These are phyloP conservation scores for Jaculus jaculus DNA, from an alignment of 2,113 vertebrate species.

Conservation along the genomic window DNA sequence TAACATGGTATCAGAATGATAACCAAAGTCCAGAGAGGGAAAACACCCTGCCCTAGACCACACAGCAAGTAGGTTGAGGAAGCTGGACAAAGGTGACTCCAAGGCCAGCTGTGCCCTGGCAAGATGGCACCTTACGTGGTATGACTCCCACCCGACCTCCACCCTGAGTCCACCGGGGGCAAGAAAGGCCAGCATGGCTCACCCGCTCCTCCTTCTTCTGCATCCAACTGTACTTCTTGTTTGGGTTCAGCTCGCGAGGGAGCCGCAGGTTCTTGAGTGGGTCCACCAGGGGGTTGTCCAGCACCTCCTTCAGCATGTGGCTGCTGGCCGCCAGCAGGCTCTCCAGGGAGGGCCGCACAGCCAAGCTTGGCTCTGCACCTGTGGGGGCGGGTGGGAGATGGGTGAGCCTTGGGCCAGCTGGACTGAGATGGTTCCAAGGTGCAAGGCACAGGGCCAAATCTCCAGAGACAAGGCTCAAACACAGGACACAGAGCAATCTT, in stretches of 20 bases:
- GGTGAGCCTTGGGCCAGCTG: background rate
- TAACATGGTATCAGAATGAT: fast-evolving
- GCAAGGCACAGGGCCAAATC: background rate
- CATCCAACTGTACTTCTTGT: conserved; percentile 99
- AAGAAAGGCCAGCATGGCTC: conserved; percentile 68
- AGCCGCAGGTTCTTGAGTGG: conserved; percentile 91
- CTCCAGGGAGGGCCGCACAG: conserved; percentile 89
- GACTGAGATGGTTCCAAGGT: fast-evolving
- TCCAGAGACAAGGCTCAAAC: fast-evolving
- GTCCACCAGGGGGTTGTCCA: conserved; percentile 88
- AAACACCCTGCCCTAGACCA: fast-evolving
- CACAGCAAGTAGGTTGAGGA: fast-evolving
- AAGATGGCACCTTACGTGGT: too few species aligned
- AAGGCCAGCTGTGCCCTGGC: background rate
- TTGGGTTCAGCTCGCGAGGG: conserved; percentile 92
- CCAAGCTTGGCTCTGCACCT: conserved; percentile 79
- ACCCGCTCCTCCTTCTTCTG: conserved; percentile 96
- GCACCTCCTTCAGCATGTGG: conserved; percentile 94
- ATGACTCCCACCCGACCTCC: fast-evolving
- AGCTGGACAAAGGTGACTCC: fast-evolving
- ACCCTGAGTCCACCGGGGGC: fast-evolving
- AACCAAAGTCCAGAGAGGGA: background rate
- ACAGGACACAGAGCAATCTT: fast-evolving
- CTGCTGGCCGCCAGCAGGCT: conserved; percentile 93
- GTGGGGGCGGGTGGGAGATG: background rate